Conservation (phyloP, 2,888 invertebrate species). For the Platerodrilus igneus region DNA sequence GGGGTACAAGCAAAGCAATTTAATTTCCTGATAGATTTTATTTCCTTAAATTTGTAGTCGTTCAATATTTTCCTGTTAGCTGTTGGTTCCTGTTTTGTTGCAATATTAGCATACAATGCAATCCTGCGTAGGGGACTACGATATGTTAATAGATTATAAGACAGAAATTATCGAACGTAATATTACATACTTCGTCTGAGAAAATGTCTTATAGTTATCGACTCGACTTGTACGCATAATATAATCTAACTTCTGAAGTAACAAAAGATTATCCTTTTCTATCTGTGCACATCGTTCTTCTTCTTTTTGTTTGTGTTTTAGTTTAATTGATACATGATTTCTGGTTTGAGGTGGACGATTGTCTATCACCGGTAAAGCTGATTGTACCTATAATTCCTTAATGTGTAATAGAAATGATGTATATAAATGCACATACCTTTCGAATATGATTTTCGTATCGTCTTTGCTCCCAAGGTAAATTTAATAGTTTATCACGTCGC, state of each 20-base stretch:
- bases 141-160: constrained; percentile 9
- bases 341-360: constrained; percentile 58
- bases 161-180: constrained; percentile 3
- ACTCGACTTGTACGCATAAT: constrained; percentile 65
- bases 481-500: constrained; percentile 63
- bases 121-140: constrained; percentile 33
- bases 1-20: constrained; percentile 38
- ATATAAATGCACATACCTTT: too few relatives aligned
- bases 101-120: constrained; percentile 21
- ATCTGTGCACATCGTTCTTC: constrained; percentile 61
- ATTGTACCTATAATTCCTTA: constrained; percentile 52
- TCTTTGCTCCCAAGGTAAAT: constrained; percentile 66
- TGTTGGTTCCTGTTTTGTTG: constrained; percentile 8
- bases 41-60: constrained; percentile 14
- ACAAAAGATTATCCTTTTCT: constrained; percentile 62
- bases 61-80: constrained; percentile 9
- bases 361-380: constrained; percentile 65
- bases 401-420: too few relatives aligned
- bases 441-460: constrained; percentile 64
- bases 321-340: constrained; percentile 62
- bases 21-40: constrained; percentile 32
- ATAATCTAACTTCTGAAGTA: constrained; percentile 61
- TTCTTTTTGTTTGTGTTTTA: constrained; percentile 67
- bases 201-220: constrained; percentile 63
- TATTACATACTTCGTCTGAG: constrained; percentile 55